Base-by-base conservation (phyloP, 2,113 vertebrate genomes). In the Sorex fumeus region DNA sequence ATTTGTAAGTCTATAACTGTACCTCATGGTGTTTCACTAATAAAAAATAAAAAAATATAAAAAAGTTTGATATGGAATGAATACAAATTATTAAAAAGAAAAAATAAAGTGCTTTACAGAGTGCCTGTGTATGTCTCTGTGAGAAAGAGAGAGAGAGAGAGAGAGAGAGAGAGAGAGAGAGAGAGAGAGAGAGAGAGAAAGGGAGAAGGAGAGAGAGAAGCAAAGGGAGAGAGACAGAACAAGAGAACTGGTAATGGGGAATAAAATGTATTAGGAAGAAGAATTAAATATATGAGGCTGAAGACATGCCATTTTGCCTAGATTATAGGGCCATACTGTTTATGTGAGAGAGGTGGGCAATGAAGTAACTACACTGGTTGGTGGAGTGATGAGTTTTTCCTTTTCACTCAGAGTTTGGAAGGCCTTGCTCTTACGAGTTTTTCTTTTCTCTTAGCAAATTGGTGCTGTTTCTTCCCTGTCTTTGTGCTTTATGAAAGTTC, bases 401-500 rank as follows among this genome's bases (percentile, higher is more conserved):
- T 89, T 91, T 66, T 27, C 0, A 3, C 85, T 18, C 3, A 8
- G 27, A 1, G 0, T 64, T 21, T 71, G 36, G 62, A 45, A 85
- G 27, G 11, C n/a, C 13, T 81, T 18, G 6, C 60, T 80, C 10
- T 23, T 75, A 45, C 13, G 70, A 34, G 13, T 25, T 72, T n/a
- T 72, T 21, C 27, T 30, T 4, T 45, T 43, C 36, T 75, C 72
- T 45, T 25, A 60, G 10, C 8, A 67, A 27, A 53, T 57, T 83
- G 11, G 15, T 45, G 3, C 9, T 30, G 7, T 32, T 86, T 66
- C 74, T 91, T 76, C 71, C 3, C 25, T 90, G 21, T 25, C 36
- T n/a, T 4, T 32, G 15, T 70, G 23, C 9, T 87, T 94, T 72
- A 45, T 57, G 81, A 93, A 16, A 50, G 36, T 89, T 78, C 19